Evolutionary conservation across 2,888 invertebrate genomes (phyloP), one percentile per base, ranked within the genome.

Genomic region (Drosophila affinis): DNA sequence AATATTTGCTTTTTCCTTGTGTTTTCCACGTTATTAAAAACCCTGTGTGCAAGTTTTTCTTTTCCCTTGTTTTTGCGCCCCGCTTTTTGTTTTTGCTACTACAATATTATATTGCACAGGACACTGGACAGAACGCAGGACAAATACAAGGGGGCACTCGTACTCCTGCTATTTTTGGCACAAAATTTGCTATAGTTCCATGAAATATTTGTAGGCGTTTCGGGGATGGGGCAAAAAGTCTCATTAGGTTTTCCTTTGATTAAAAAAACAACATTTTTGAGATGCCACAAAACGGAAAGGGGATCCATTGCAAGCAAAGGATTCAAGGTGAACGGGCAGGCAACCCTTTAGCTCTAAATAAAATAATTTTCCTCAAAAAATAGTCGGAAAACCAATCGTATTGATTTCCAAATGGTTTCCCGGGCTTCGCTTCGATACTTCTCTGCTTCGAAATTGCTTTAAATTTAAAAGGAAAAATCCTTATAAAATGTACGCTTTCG

Each of bases 1-100:
- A 88, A 88, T 89, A 89, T 88, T 88, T 89, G 83, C 86, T 78
- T 81, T 87, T 88, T 89, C 89, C 86, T 89, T 88, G 83, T 87
- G 73, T 89, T 88, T 85, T 87, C 79, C 80, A 89, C 89, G 86
- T 89, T 89, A 88, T 88, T 88, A 88, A 89, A 88, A 88, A 88
- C 83, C 81, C 86, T 79, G 87, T 79, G 87, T 82, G 73, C 82
- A 89, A 88, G 82, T 78, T 89, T 87, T 88, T 77, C 55, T 80
- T 60, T 76, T 78, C 9, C 63, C 52, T 53, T 73, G 53, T 55
- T 84, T 76, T 76, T 65, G 60, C 68, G 55, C 61, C 49, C 70
- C 44, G 12, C 67, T 67, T 48, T 63, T 72, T 61, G 59, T 75
- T 72, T 48, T 71, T 70, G 45, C 32, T 71, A 5, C 34, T 39